phyloP scores from a whole-genome alignment of 2,113 vertebrate genomes.

The Cyphomyrus discorhynchus region DNA sequence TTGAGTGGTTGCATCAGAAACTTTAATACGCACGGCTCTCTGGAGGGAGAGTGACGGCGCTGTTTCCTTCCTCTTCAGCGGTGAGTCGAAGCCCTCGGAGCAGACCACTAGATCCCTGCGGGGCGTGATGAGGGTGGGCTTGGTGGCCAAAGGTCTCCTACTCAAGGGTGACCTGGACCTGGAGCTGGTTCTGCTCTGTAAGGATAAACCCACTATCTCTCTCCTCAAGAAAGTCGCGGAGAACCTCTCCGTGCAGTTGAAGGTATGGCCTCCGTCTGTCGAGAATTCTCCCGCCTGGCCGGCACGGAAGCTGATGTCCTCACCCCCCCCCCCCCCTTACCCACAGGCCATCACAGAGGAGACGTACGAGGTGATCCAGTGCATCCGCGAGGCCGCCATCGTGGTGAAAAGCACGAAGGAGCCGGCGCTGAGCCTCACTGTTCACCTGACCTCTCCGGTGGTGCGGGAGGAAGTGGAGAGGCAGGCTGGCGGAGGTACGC shows the following conservation, averaged over 20 bases:
- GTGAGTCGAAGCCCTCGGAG: conserved; percentile 73
- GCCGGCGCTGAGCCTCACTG: conserved; percentile 78
- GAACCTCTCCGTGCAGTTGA: conserved; percentile 77
- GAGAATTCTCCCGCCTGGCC: neutral
- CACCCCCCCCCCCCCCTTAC: neutral
- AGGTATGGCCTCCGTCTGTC: conserved; percentile 52
- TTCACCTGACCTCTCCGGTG: conserved; percentile 87
- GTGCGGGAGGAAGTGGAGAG: conserved; percentile 90
- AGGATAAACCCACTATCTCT: conserved; percentile 81
- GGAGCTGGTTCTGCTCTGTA: conserved; percentile 90
- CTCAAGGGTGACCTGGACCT: conserved; percentile 92
- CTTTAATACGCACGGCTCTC: neutral
- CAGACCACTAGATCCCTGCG: conserved; percentile 75
- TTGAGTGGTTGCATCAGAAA: neutral
- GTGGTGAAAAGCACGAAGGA: conserved; percentile 90
- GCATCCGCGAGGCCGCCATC: conserved; percentile 76
- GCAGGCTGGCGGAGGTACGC: conserved; percentile 81
- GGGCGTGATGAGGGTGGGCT: conserved; percentile 93
- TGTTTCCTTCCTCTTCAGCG: conserved; percentile 31
- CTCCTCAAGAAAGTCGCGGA: conserved; percentile 85
- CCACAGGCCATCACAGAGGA: conserved; percentile 81
- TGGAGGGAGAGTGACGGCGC: neutral
- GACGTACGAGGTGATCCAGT: conserved; percentile 79
- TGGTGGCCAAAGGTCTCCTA: conserved; percentile 90
- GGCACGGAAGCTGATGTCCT: neutral